A percentile compares a stretch with the other conserved stretches of the same genome.
Evolutionary conservation across 2,797 vertebrate species (phyloP).

Genomic region (Chiloscyllium punctatum): DNA sequence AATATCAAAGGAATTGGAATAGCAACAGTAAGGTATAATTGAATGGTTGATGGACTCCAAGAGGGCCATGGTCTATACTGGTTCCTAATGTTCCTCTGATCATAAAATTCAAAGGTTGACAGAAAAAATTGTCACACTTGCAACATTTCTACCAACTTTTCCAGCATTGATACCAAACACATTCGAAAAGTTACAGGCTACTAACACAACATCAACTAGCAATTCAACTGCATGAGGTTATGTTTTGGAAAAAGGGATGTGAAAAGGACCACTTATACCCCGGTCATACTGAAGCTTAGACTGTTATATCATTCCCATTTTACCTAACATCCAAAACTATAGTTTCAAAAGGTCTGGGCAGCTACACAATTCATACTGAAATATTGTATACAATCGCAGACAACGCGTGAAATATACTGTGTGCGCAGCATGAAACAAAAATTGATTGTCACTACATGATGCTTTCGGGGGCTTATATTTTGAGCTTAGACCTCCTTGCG

Average conservation of each 20-base stretch:
- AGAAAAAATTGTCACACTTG: background rate
- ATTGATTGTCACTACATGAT: background rate
- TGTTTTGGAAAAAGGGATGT: background rate
- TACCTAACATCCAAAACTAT: background rate
- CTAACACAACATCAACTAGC: background rate
- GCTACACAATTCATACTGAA: background rate
- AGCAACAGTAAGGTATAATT: background rate
- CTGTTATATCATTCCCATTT: background rate
- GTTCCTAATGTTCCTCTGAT: background rate
- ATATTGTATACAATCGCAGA: background rate
- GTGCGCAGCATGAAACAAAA: background rate
- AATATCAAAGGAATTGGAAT: background rate
- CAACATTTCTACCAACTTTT: background rate
- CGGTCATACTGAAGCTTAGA: background rate
- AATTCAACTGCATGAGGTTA: background rate
- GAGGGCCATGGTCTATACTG: background rate
- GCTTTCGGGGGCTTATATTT: background rate
- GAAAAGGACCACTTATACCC: background rate
- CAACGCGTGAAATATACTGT: background rate
- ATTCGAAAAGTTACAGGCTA: background rate
- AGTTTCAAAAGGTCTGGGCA: background rate
- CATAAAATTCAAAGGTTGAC: background rate
- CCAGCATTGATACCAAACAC: background rate
- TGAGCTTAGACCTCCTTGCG: background rate
- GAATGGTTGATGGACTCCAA: background rate